Evolutionary conservation across 2,797 vertebrate genomes (phyloP), one percentile per base, ranked within the genome.

Genomic region (Lepus townsendii): DNA sequence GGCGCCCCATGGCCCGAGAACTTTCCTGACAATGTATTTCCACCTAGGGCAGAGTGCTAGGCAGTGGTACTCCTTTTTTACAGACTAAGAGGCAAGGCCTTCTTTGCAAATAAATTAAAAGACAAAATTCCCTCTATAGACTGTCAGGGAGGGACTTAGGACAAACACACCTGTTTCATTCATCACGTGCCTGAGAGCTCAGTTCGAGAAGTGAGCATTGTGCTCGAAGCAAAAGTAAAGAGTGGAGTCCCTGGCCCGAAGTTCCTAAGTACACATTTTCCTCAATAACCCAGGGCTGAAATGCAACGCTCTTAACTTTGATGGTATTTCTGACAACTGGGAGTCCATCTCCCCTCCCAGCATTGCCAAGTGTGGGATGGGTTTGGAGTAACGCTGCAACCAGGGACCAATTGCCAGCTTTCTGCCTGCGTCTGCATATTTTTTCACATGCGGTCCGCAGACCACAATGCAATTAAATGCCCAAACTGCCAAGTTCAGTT

Each of bases 391-490:
- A 96, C 85, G 96, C 96, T 93, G 95, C 91, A 95, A 95, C 82
- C 85, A 95, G 93, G 96, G 54, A 96, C 90, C 96, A 96, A 92
- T 96, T 52, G 91, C 0, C 54, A 95, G 83, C 69, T 95, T 98
- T 98, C 96, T 97, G 96, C 86, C 84, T 95, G 92, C 22, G 63
- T 97, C 95, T 96, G 95, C 85, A 91, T 95, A 97, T 95, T 96
- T 97, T 92, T 75, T 97, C 94, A 90, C 93, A 95, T 35, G 91
- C 57, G 62, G 91, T 89, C 92, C 97, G 91, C 94, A 95, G 96
- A 96, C 94, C 69, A 17, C 95, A 90, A 9, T 90, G 71, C 97
- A 98, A 98, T 98, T 97, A 98, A 96, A 96, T 13, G 42, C 71
- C 71, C 95, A 97, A 90, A 97, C 96, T 93, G 92, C 95, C 97